Percentiles rank a stretch among this genome's conserved stretches.
Evolutionary conservation across 2,797 vertebrate species (phyloP).

Genomic region (Petrocephalus schoutedeni): DNA sequence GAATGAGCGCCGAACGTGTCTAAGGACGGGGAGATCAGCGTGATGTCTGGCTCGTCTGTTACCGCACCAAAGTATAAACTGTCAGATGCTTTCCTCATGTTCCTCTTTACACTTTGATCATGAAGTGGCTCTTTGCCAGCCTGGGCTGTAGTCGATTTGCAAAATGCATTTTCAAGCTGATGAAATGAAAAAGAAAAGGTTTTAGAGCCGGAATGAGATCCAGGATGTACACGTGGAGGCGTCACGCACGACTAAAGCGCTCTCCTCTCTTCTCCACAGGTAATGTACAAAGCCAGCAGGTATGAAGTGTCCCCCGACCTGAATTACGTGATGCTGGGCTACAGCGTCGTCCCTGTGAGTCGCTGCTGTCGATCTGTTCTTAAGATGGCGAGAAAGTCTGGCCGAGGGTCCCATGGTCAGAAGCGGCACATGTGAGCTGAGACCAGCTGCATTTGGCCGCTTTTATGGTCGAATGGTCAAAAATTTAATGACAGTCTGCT

Average conservation of each 20-base stretch:
- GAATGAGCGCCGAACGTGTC: background rate
- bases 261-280: conserved; percentile 54
- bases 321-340: conserved; percentile 82
- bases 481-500: background rate
- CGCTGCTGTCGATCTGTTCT: conserved; percentile 10
- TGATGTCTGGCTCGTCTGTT: background rate
- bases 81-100: background rate
- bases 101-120: background rate
- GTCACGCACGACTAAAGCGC: background rate
- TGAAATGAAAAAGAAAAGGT: background rate
- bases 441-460: background rate
- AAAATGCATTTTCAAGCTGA: background rate
- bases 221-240: background rate
- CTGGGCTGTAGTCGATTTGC: background rate
- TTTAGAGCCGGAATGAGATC: background rate
- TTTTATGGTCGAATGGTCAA: background rate
- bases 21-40: background rate
- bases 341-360: conserved; percentile 83
- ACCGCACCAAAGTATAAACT: background rate
- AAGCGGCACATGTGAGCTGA: background rate
- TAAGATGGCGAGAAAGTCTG: background rate
- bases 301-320: conserved; percentile 88
- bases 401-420: background rate
- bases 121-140: background rate
- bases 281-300: conserved; percentile 73